phyloP scores from a whole-genome alignment of 2,888 invertebrate genomes.

The Scaptomyza cyrtandrae region DNA sequence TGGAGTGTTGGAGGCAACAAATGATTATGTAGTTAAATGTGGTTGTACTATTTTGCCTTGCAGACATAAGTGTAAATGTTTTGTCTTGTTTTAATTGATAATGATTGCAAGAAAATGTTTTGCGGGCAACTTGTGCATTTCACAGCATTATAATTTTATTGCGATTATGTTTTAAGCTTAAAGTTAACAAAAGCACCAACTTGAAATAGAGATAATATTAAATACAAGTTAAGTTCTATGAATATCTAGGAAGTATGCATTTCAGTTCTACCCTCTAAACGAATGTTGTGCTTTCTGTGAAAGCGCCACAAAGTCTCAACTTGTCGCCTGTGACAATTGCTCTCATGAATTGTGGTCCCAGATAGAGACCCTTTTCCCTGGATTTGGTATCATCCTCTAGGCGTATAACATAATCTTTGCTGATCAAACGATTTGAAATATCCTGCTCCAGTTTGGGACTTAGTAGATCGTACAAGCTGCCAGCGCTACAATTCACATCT shows the following conservation, averaged over 20 bases:
- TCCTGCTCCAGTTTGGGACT: slow-evolving; percentile 62
- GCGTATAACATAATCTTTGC: slow-evolving; percentile 86
- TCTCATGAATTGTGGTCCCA: slow-evolving; percentile 84
- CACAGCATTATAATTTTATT: slow-evolving; percentile 21
- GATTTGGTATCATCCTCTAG: slow-evolving; percentile 81
- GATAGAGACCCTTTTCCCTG: slow-evolving; percentile 60
- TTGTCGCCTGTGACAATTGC: slow-evolving; percentile 88
- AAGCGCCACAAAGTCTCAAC: slow-evolving; percentile 91
- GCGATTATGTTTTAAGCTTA: slow-evolving; percentile 29
- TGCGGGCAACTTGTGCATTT: slow-evolving; percentile 11
- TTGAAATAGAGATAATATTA: not conserved
- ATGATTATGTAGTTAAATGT: slow-evolving; percentile 57
- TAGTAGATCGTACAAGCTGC: slow-evolving; percentile 56
- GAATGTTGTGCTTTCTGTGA: slow-evolving; percentile 91
- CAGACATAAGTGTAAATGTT: slow-evolving; percentile 29
- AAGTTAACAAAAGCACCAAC: slow-evolving; percentile 41
- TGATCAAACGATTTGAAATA: slow-evolving; percentile 68
- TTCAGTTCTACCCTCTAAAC: slow-evolving; percentile 43
- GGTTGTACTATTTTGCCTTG: slow-evolving; percentile 6
- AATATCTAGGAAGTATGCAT: not conserved
- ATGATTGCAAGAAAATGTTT: slow-evolving; percentile 26
- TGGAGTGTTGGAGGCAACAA: slow-evolving; percentile 5
- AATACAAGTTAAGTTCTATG: not conserved
- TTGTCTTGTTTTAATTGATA: slow-evolving; percentile 42
- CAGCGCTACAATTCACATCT: slow-evolving; percentile 15